Evolutionary conservation across 2,113 vertebrate species (phyloP).

Genomic region (Rhineura floridana): DNA sequence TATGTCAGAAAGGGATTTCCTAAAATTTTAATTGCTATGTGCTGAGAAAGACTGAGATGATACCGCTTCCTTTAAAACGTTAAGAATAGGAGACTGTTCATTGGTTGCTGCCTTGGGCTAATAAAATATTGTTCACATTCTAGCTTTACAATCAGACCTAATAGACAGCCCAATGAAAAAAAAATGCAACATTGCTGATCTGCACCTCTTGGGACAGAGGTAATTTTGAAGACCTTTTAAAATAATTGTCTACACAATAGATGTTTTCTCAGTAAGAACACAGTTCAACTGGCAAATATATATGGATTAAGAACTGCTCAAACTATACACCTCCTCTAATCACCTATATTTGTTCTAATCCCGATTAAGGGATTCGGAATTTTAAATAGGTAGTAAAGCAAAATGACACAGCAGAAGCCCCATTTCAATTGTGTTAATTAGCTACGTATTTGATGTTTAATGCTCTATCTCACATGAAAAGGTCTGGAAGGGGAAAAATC

Average conservation of each 20-base stretch:
- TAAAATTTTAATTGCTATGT: not conserved
- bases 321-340: not conserved
- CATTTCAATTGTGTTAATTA: not conserved
- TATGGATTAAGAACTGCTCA: not conserved
- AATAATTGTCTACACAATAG: not conserved
- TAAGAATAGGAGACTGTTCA: not conserved
- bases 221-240: not conserved
- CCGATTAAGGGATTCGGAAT: not conserved
- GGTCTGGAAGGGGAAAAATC: not conserved
- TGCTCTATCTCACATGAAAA: not conserved
- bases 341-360: not conserved
- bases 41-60: not conserved
- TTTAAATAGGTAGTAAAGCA: not conserved
- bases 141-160: not conserved
- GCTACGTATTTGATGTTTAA: not conserved
- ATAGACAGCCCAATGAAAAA: not conserved
- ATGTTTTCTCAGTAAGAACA: not conserved
- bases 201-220: not conserved
- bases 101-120: not conserved
- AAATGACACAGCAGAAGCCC: not conserved
- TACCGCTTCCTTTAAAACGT: not conserved
- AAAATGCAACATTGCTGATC: not conserved
- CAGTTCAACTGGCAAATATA: not conserved
- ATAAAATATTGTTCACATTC: not conserved
- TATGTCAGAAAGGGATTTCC: not conserved